Evolutionary conservation across 2,113 vertebrate species (phyloP).

Genomic region (Bubo bubo): DNA sequence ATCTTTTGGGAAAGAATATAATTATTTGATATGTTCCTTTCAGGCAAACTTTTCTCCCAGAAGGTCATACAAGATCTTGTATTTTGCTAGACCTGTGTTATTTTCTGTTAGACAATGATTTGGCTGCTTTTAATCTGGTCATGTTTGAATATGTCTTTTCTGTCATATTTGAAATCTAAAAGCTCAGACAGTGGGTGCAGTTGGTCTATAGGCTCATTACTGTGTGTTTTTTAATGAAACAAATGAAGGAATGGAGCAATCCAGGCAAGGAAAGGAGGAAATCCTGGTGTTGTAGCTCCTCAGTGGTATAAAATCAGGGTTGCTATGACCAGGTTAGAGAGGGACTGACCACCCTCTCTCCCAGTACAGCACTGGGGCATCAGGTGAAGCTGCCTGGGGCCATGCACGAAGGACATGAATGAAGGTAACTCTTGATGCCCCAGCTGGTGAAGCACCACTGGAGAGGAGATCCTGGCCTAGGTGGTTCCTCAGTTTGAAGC

Average conservation of each 20-base stretch:
- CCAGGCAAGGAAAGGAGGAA: background rate
- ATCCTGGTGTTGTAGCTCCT: background rate
- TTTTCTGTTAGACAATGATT: background rate
- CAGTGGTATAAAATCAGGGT: fast-evolving
- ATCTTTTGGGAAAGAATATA: background rate
- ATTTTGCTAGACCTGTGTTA: background rate
- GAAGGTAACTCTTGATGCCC: background rate
- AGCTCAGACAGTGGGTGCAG: background rate
- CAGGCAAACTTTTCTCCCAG: background rate
- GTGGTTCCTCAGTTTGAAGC: background rate
- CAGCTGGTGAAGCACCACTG: background rate
- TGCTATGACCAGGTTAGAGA: background rate
- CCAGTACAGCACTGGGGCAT: background rate
- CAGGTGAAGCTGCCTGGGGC: background rate
- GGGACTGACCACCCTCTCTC: background rate
- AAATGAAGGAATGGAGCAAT: background rate
- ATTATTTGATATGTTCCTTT: background rate
- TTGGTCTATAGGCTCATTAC: background rate
- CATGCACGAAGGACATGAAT: fast-evolving
- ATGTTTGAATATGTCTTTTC: background rate
- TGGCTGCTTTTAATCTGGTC: background rate
- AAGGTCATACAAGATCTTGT: background rate
- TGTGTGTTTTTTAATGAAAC: background rate
- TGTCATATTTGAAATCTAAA: background rate
- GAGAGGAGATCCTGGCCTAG: background rate